Conservation (phyloP, 1,140 invertebrate species). For the Holcopasites calliopsidis region DNA sequence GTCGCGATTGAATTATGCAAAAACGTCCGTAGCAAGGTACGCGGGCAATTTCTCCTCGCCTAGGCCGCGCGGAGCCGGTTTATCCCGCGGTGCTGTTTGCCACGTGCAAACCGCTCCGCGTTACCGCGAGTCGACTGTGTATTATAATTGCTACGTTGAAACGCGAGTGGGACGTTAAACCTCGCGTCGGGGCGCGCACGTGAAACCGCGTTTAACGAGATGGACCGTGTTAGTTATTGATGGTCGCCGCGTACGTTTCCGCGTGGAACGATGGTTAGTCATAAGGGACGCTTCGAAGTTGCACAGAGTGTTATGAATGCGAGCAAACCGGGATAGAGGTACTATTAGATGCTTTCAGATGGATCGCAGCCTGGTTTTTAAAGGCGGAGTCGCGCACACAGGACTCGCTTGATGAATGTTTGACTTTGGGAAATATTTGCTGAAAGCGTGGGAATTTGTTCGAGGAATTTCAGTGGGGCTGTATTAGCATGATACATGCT, state of each 20-base stretch:
- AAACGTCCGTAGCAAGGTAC: conserved; percentile 58
- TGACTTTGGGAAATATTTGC: not conserved
- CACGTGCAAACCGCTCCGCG: not conserved
- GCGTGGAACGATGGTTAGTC: not conserved
- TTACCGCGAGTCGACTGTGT: not conserved
- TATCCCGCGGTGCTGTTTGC: conserved; percentile 20
- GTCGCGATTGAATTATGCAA: conserved; percentile 62
- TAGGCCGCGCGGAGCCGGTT: not conserved
- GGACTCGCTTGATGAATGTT: not conserved
- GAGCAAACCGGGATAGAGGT: not conserved
- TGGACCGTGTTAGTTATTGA: conserved; percentile 2
- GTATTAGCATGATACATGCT: too few relatives aligned
- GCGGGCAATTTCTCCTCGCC: conserved; percentile 20
- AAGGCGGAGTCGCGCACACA: too few relatives aligned
- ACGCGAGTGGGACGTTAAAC: conserved; percentile 10
- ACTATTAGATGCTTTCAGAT: not conserved
- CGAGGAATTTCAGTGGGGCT: too few relatives aligned
- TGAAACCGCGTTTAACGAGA: conserved; percentile 11
- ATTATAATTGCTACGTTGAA: conserved; percentile 29
- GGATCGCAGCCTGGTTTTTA: too few relatives aligned
- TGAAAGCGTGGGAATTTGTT: not conserved
- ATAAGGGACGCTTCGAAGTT: not conserved
- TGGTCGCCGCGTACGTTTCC: not conserved
- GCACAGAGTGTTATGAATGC: not conserved
- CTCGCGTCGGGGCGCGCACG: not conserved